These are phyloP conservation scores for Typhlomys cinereus DNA, from an alignment of 2,113 vertebrate genomes.

Conservation along the genomic window DNA sequence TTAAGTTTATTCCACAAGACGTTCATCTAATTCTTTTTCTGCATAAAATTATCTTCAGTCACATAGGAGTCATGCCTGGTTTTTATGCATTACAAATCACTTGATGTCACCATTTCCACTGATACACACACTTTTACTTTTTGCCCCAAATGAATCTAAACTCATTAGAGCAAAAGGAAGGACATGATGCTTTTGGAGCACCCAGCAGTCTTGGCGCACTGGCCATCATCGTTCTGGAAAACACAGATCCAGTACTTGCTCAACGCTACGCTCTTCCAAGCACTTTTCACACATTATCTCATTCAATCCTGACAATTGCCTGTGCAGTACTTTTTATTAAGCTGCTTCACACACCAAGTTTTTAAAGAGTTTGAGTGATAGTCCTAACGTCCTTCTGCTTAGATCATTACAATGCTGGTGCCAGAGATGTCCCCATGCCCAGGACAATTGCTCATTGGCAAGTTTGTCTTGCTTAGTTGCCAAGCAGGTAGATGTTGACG, in stretches of 20 bases:
- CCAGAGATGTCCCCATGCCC: neutral
- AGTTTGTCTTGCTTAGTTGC: neutral
- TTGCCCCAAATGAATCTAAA: neutral
- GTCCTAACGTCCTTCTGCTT: neutral
- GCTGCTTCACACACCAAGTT: neutral
- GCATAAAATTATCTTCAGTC: neutral
- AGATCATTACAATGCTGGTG: neutral
- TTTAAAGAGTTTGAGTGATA: neutral
- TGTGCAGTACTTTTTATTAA: neutral
- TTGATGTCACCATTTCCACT: neutral
- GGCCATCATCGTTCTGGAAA: neutral
- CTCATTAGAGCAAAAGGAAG: neutral
- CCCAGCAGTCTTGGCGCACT: neutral
- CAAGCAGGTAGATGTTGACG: constrained; percentile 32
- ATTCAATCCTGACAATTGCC: neutral
- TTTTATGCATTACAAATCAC: neutral
- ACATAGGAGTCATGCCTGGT: neutral
- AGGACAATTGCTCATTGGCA: neutral
- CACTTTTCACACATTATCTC: neutral
- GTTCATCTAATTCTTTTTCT: neutral
- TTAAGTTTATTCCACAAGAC: neutral
- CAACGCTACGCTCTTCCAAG: neutral
- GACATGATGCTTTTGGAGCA: neutral
- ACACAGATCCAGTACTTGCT: neutral
- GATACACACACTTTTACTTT: neutral